Percentiles rank a stretch among this genome's conserved stretches.
phyloP scores from a whole-genome alignment of 92 coral and sea anemone genomes.

The Metridium senile region DNA sequence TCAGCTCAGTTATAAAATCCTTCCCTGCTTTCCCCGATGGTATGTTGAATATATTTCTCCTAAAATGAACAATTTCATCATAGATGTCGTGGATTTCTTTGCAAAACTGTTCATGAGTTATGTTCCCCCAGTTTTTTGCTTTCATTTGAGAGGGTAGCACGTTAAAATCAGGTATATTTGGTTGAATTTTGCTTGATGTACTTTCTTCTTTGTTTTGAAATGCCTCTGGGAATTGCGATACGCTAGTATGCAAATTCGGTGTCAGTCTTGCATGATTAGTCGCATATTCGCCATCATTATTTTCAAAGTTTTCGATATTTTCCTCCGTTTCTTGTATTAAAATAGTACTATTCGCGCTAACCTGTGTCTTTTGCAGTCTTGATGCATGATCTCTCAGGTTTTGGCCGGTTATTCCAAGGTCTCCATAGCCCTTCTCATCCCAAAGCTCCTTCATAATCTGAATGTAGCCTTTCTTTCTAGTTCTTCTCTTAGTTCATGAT shows the following conservation, averaged over 20 bases:
- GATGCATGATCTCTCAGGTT: slow-evolving; percentile 21
- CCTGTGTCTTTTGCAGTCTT: background rate
- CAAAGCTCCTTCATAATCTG: background rate
- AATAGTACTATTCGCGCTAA: background rate
- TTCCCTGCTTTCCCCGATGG: too few relatives aligned
- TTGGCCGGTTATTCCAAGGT: background rate
- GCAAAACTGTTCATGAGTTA: slow-evolving; percentile 39
- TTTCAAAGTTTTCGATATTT: background rate
- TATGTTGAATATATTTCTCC: too few relatives aligned
- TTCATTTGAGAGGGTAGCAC: slow-evolving; percentile 44
- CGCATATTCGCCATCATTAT: background rate
- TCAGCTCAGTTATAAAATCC: slow-evolving; percentile 47
- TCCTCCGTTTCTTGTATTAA: background rate
- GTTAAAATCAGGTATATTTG: slow-evolving; percentile 43
- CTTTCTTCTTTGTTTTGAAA: background rate
- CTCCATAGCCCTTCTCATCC: background rate
- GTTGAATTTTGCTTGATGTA: slow-evolving; percentile 19
- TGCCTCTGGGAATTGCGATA: background rate
- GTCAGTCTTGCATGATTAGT: background rate
- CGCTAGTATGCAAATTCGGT: background rate
- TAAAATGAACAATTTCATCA: slow-evolving; percentile 41
- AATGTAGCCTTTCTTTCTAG: background rate
- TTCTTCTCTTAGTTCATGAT: background rate
- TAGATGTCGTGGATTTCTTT: slow-evolving; percentile 26
- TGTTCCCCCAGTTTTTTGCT: slow-evolving; percentile 50